phyloP scores from a whole-genome alignment of 2,113 vertebrate genomes.

The Dasypus novemcinctus region DNA sequence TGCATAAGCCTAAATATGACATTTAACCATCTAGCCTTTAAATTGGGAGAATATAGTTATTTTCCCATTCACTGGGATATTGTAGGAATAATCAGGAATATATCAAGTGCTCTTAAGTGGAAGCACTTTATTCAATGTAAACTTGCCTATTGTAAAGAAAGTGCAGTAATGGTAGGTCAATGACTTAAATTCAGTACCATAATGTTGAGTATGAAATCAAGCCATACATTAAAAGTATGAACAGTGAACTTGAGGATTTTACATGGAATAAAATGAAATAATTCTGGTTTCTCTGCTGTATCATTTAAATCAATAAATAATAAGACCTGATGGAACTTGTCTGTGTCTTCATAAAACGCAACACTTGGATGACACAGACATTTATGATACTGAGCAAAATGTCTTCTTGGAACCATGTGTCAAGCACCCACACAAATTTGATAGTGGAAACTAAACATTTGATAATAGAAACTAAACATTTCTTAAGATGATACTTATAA shows the following conservation, averaged over 20 bases:
- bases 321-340: background rate
- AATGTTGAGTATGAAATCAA: constrained; percentile 50
- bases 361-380: background rate
- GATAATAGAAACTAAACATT: constrained; percentile 38
- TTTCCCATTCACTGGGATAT: background rate
- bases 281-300: constrained; percentile 13
- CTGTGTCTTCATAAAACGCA: background rate
- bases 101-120: background rate
- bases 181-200: constrained; percentile 26
- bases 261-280: background rate
- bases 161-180: background rate
- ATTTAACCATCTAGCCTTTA: background rate
- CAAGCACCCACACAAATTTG: background rate
- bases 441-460: background rate
- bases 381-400: background rate
- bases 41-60: background rate
- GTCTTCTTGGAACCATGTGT: background rate
- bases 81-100: background rate
- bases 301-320: constrained; percentile 46
- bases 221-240: constrained; percentile 26
- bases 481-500: background rate
- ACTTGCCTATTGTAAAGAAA: constrained; percentile 14
- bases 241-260: constrained; percentile 12
- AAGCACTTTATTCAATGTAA: background rate
- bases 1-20: background rate